Conservation (phyloP, 2,888 invertebrate species). For the Tinea pellionella region DNA sequence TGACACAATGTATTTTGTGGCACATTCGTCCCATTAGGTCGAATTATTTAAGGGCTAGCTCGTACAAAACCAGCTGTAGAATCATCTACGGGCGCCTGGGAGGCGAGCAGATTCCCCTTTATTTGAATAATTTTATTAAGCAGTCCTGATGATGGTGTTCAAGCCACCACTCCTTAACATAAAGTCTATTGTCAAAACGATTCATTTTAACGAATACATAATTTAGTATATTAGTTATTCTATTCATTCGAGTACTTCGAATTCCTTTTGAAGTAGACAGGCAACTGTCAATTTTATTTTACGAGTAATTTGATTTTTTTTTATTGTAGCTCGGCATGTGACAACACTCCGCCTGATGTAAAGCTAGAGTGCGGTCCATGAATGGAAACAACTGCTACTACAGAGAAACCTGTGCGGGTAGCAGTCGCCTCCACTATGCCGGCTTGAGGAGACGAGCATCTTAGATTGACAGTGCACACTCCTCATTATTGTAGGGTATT, state of each 20-base stretch:
- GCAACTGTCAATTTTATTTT: neutral
- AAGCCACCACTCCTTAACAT: slow-evolving; percentile 21
- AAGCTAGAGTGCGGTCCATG: too few relatives aligned
- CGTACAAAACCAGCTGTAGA: neutral
- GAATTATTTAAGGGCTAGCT: neutral
- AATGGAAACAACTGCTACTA: too few relatives aligned
- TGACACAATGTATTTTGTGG: neutral
- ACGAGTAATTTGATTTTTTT: neutral
- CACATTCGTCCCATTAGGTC: neutral
- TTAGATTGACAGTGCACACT: too few relatives aligned
- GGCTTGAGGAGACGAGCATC: too few relatives aligned
- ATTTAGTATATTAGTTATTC: neutral
- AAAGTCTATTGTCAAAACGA: slow-evolving; percentile 20
- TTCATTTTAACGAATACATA: neutral
- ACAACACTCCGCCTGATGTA: too few relatives aligned
- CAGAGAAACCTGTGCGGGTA: too few relatives aligned
- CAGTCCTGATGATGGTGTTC: slow-evolving; percentile 22
- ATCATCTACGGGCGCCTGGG: slow-evolving; percentile 32
- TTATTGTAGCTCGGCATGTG: neutral
- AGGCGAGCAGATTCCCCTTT: slow-evolving; percentile 44
- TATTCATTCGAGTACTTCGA: neutral
- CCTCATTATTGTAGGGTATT: too few relatives aligned
- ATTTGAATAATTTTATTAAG: slow-evolving; percentile 62
- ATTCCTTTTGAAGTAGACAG: neutral
- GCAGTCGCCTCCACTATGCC: too few relatives aligned